phyloP scores from a whole-genome alignment of 2,888 invertebrate species.

The Poecilus cupreus region DNA sequence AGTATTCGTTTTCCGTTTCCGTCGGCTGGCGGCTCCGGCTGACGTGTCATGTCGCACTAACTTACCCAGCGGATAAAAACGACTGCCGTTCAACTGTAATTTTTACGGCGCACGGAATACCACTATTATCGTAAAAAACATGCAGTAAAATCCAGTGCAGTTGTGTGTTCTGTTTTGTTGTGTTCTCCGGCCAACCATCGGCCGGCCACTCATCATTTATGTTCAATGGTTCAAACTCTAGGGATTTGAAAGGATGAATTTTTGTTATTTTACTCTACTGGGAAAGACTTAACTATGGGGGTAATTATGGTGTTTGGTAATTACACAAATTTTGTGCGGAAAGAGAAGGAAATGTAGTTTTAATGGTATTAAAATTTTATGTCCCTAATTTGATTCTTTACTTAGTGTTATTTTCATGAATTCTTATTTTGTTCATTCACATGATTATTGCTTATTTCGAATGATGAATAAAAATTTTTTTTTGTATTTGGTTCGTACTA shows the following conservation, averaged over 20 bases:
- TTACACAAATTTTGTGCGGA: too few species aligned
- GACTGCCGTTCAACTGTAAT: conserved; percentile 53
- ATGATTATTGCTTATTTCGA: too few species aligned
- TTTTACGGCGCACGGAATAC: conserved; percentile 58
- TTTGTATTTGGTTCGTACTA: too few species aligned
- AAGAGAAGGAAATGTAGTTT: too few species aligned
- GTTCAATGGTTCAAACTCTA: neutral
- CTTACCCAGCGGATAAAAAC: conserved; percentile 42
- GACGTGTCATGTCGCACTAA: conserved; percentile 52
- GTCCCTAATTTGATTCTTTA: too few species aligned
- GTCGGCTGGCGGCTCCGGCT: neutral
- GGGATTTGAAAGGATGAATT: neutral
- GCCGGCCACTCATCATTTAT: conserved; percentile 33
- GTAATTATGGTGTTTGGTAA: neutral
- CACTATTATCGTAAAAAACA: conserved; percentile 59
- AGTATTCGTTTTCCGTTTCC: neutral
- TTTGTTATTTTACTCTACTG: neutral
- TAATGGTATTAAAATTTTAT: too few species aligned
- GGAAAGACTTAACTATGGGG: neutral
- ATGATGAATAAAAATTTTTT: too few species aligned
- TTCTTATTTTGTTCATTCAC: too few species aligned
- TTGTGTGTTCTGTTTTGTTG: neutral
- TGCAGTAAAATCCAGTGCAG: conserved; percentile 51
- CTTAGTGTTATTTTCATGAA: too few species aligned
- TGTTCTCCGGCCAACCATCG: neutral